A percentile compares a stretch with the other conserved stretches of the same genome.
These are phyloP conservation scores for Planiliza haematocheilus DNA, from an alignment of 2,113 vertebrate genomes.

Conservation along the genomic window DNA sequence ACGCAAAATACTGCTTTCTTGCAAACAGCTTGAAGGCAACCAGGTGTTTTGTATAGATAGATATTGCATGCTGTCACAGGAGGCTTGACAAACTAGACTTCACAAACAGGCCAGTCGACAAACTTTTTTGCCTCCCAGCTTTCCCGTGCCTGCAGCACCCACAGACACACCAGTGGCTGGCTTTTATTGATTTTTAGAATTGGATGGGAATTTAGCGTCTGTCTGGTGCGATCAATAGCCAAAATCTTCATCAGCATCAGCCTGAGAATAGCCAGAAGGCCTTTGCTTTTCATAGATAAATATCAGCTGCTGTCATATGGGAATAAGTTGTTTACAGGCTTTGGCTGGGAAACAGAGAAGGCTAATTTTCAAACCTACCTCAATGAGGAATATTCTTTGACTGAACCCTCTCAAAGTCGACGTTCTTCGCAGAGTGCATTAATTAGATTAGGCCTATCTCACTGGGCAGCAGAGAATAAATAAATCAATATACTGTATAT, in stretches of 20 bases:
- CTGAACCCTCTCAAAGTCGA: conserved; percentile 24
- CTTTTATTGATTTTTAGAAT: background rate
- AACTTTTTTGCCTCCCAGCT: conserved; percentile 18
- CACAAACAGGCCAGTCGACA: background rate
- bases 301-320: conserved; percentile 63
- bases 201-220: conserved; percentile 20
- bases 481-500: conserved; percentile 34
- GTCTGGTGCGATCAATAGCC: conserved; percentile 35
- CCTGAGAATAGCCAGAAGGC: conserved; percentile 43
- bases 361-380: conserved; percentile 37
- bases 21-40: conserved; percentile 36
- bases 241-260: conserved; percentile 55
- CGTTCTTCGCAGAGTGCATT: conserved; percentile 45
- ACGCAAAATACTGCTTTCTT: background rate
- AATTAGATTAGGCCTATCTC: conserved; percentile 54
- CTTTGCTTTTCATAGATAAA: conserved; percentile 65
- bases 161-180: background rate
- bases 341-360: conserved; percentile 53
- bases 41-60: conserved; percentile 48
- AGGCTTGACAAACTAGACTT: conserved; percentile 17
- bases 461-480: conserved; percentile 32
- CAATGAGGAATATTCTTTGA: conserved; percentile 34
- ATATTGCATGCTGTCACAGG: conserved; percentile 20
- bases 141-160: background rate
- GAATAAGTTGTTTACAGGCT: conserved; percentile 59